Base-by-base conservation (phyloP, 2,888 invertebrate genomes). In the Poecilobothrus nobilitatus region DNA sequence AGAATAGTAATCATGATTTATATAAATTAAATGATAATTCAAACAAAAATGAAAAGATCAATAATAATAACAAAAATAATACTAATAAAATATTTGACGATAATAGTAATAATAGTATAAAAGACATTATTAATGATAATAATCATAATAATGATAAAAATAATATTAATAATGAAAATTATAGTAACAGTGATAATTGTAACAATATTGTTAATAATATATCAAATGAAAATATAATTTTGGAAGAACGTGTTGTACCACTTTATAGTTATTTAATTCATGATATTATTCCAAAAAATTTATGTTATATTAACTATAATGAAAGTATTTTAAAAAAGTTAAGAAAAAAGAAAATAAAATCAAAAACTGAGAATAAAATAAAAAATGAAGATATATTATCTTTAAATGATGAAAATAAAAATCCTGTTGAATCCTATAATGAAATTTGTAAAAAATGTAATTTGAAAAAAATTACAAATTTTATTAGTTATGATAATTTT, bases 201-300 rank as follows among this genome's bases (percentile, higher is more conserved):
- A 27, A 15, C 15, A 27, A 63, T 63, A 12, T 15, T 27, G 27
- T 27, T 22, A 12, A 18, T n/a, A 7, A n/a, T n/a, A n/a, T 18
- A 6, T 20, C 9, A 20, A 62, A 62, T 62, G 20, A 62, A 9
- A n/a, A 8, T 62, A 20, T 44, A 8, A 65, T 62, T 7, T 12
- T 67, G 20, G 67, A 69, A 65, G 74, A 72, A 61, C 72, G 77
- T 74, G 81, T 82, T 37, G 82, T 82, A 44, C 82, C 82, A 15
- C 75, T 77, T 67, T 81, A 79, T 72, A 77, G 78, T 70, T 76
- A 78, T n/a, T 74, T 80, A 20, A 71, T 75, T 3, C 75, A 72
- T 65, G 79, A 79, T 70, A 74, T 76, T 27, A 78, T 82, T 67
- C 76, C 74, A 70, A 82, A 82, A 73, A 77, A 81, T 72, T 71